phyloP scores from a whole-genome alignment of 2,888 invertebrate genomes.

The Cheilosia urbana region DNA sequence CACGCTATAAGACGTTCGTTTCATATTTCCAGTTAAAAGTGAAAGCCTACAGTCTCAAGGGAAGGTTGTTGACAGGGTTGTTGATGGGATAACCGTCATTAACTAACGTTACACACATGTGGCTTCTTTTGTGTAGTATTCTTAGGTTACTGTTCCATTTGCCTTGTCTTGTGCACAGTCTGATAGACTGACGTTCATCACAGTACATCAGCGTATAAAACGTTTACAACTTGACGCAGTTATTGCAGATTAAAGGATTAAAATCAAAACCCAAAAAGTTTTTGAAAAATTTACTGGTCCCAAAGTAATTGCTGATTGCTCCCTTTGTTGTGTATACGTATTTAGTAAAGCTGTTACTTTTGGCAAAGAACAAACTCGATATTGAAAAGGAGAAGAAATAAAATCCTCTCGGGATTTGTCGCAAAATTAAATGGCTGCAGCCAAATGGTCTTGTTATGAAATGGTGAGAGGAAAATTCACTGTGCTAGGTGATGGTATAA shows the following conservation, averaged over 20 bases:
- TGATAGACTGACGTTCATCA: too few species aligned
- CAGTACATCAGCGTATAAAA: background rate
- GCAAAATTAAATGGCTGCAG: slow-evolving; percentile 33
- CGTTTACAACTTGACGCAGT: slow-evolving; percentile 34
- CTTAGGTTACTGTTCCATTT: slow-evolving; percentile 10
- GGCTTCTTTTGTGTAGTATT: slow-evolving; percentile 50
- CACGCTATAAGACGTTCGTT: background rate
- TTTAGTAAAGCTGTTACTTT: slow-evolving; percentile 4
- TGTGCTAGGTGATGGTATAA: too few species aligned
- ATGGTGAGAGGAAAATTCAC: background rate
- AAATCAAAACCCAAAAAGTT: slow-evolving; percentile 4
- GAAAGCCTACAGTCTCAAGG: slow-evolving; percentile 50
- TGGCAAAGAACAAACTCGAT: slow-evolving; percentile 1
- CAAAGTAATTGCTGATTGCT: slow-evolving; percentile 49
- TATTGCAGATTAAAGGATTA: slow-evolving; percentile 51
- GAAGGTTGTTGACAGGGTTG: slow-evolving; percentile 63
- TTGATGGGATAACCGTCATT: slow-evolving; percentile 46
- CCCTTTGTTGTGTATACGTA: slow-evolving; percentile 1
- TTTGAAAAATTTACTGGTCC: slow-evolving; percentile 28
- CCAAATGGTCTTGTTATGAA: slow-evolving; percentile 2
- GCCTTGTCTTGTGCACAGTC: slow-evolving; percentile 3
- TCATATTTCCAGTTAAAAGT: slow-evolving; percentile 68
- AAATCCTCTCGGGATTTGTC: slow-evolving; percentile 36
- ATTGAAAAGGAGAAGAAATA: slow-evolving; percentile 7
- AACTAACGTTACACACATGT: slow-evolving; percentile 45